phyloP scores from a whole-genome alignment of 2,888 invertebrate species.

The Temnothorax unifasciatus region DNA sequence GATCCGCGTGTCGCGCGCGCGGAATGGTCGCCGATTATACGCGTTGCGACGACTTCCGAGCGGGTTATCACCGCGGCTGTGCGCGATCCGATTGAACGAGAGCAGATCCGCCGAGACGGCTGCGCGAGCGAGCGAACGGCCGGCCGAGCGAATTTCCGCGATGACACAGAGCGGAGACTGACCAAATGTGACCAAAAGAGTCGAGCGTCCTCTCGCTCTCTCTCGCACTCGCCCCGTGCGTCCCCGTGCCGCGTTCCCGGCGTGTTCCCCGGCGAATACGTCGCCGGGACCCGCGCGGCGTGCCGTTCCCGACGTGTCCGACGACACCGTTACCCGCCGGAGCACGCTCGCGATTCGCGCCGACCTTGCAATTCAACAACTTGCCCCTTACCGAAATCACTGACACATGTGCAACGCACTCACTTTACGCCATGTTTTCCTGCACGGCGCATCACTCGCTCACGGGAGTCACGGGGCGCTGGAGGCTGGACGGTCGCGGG shows the following conservation, averaged over 20 bases:
- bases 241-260: constrained; percentile 21
- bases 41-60: background rate
- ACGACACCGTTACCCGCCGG: background rate
- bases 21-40: background rate
- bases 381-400: constrained; percentile 80
- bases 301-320: background rate
- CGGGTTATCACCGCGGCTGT: background rate
- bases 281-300: background rate
- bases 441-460: constrained; percentile 49
- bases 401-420: constrained; percentile 83
- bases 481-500: background rate
- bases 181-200: background rate
- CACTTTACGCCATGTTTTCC: constrained; percentile 80
- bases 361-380: constrained; percentile 49
- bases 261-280: background rate
- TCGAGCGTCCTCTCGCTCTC: constrained; percentile 11
- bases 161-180: constrained; percentile 67
- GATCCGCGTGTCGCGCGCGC: background rate
- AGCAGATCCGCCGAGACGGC: background rate
- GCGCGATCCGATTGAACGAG: background rate
- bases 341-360: background rate
- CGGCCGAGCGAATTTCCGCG: constrained; percentile 62
- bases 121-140: background rate
- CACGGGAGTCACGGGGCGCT: background rate
- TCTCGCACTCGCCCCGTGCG: background rate